These are phyloP conservation scores for Ovis canadensis DNA, from an alignment of 2,113 vertebrate species.

Conservation along the genomic window DNA sequence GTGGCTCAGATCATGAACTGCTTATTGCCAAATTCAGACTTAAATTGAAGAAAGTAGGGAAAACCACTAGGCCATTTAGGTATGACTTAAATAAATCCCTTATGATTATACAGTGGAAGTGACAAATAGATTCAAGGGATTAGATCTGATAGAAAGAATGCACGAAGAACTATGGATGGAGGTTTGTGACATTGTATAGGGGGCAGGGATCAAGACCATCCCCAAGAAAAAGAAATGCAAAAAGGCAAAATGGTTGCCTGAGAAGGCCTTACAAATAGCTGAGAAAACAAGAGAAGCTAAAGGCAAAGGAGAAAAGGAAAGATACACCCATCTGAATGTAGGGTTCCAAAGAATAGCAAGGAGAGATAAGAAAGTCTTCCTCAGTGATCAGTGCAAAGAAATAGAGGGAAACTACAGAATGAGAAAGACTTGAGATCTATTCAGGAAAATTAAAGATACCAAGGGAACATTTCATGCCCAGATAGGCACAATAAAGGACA, in stretches of 20 bases:
- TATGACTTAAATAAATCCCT: not conserved
- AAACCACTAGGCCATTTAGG: not conserved
- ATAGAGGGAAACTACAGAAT: not conserved
- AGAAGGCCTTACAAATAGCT: not conserved
- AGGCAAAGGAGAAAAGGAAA: not conserved
- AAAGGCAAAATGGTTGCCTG: not conserved
- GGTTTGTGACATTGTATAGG: not conserved
- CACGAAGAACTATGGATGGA: not conserved
- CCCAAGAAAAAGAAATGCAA: not conserved
- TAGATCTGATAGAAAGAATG: not conserved
- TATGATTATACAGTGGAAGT: not conserved
- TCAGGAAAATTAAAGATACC: not conserved
- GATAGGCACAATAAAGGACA: not conserved
- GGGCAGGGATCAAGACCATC: not conserved
- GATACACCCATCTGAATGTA: not conserved
- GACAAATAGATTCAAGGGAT: not conserved
- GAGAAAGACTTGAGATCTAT: not conserved
- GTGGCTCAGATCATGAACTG: not conserved
- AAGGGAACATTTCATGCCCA: not conserved
- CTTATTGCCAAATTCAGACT: not conserved
- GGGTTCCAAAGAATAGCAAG: not conserved
- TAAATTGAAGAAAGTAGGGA: not conserved
- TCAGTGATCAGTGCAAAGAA: not conserved
- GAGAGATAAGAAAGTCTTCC: not conserved
- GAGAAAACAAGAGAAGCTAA: not conserved